phyloP scores from a whole-genome alignment of 2,888 invertebrate species.

The Oscheius sp. region DNA sequence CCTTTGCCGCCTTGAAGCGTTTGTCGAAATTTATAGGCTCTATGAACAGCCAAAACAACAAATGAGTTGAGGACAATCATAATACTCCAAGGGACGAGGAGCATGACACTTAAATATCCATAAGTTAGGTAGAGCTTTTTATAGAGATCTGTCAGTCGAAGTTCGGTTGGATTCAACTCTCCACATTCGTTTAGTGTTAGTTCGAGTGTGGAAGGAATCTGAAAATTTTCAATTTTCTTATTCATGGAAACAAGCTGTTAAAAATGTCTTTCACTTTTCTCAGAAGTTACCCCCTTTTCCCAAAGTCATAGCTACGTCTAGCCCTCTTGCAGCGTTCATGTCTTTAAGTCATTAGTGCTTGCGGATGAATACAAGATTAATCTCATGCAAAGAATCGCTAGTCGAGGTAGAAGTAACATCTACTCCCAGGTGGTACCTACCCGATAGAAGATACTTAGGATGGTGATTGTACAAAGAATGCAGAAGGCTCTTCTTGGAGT shows the following conservation, averaged over 20 bases:
- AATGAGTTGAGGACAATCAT: constrained; percentile 64
- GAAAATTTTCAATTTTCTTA: constrained; percentile 13
- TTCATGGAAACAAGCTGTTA: neutral
- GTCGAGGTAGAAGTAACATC: no score
- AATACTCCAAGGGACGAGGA: constrained; percentile 60
- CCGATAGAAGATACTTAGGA: constrained; percentile 58
- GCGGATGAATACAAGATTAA: constrained; percentile 27
- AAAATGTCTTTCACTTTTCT: neutral
- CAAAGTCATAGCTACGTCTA: neutral
- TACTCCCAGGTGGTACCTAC: constrained; percentile 33
- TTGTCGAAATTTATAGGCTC: constrained; percentile 54
- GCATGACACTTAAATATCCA: constrained; percentile 58
- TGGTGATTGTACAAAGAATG: constrained; percentile 55
- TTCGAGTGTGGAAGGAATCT: constrained; percentile 62
- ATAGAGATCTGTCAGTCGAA: constrained; percentile 56
- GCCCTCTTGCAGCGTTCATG: constrained; percentile 15
- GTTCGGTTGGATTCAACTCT: constrained; percentile 46
- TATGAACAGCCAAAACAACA: constrained; percentile 59
- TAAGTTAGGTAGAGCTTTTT: constrained; percentile 61
- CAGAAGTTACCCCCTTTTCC: neutral
- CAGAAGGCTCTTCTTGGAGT: constrained; percentile 52
- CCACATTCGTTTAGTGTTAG: constrained; percentile 62
- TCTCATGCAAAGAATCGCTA: constrained; percentile 50
- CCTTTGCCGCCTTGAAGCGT: constrained; percentile 50
- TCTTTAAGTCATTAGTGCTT: constrained; percentile 10